phyloP scores from a whole-genome alignment of 2,113 vertebrate genomes.

The Toxotes jaculatrix region DNA sequence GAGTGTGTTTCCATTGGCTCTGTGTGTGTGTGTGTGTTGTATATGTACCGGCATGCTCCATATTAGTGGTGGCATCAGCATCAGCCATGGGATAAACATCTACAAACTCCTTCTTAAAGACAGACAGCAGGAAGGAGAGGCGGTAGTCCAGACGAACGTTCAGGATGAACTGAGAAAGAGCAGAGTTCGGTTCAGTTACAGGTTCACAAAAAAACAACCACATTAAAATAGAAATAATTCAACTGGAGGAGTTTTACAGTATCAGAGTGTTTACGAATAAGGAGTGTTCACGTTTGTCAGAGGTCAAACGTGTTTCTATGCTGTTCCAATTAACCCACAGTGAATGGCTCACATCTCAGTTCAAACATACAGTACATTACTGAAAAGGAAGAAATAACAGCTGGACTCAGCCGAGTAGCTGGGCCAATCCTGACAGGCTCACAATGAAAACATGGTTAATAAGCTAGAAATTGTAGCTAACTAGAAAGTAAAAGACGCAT shows the following conservation, averaged over 20 bases:
- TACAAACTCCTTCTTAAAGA: conserved; percentile 99
- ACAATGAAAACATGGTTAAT: too few species aligned
- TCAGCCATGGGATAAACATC: conserved; percentile 96
- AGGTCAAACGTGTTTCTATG: too few species aligned
- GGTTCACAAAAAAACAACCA: background rate
- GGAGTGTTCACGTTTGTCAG: too few species aligned
- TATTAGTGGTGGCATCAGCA: conserved; percentile 91
- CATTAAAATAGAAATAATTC: background rate
- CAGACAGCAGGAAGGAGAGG: conserved; percentile 95
- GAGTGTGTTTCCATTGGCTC: background rate
- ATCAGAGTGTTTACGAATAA: too few species aligned
- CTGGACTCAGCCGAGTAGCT: too few species aligned
- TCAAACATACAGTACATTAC: too few species aligned
- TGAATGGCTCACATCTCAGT: too few species aligned
- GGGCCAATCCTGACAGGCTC: too few species aligned
- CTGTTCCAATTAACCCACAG: too few species aligned
- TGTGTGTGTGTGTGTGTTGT: background rate
- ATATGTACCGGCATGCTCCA: conserved; percentile 89
- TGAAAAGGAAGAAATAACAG: too few species aligned
- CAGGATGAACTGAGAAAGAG: conserved; percentile 92
- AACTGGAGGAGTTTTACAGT: background rate
- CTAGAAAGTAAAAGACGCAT: too few species aligned
- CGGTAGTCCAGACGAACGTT: conserved; percentile 97
- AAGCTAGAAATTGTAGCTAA: too few species aligned
- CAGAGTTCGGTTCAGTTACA: background rate